A percentile compares a stretch with the other conserved stretches of the same genome.
Conservation (phyloP, 2,888 invertebrate species). For the Apotomis betuletana region DNA sequence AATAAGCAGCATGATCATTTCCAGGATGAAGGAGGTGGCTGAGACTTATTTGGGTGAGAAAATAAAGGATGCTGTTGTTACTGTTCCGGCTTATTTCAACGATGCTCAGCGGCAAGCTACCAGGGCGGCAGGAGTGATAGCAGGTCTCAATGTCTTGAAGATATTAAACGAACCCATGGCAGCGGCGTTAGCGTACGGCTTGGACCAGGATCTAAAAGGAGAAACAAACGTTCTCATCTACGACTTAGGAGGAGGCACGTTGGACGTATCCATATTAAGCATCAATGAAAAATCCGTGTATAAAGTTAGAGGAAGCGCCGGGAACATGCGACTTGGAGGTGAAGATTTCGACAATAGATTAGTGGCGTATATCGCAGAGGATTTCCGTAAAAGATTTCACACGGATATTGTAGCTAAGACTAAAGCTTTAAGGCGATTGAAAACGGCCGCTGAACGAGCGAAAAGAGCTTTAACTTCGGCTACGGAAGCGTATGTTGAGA, state of each 20-base stretch:
- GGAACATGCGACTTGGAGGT: constrained; percentile 65
- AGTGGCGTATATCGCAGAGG: constrained; percentile 65
- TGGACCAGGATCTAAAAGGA: constrained; percentile 54
- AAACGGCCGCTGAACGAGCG: constrained; percentile 63
- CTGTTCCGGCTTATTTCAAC: constrained; percentile 72
- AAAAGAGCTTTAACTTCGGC: constrained; percentile 62
- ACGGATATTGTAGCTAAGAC: constrained; percentile 54
- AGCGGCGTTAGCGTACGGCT: constrained; percentile 67
- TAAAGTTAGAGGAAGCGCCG: constrained; percentile 66
- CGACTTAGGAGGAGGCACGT: constrained; percentile 71
- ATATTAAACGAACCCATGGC: constrained; percentile 71
- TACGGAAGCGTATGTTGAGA: constrained; percentile 56
- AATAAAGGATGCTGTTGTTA: constrained; percentile 67
- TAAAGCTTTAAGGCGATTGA: constrained; percentile 59
- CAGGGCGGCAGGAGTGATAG: constrained; percentile 61
- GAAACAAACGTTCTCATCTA: constrained; percentile 63
- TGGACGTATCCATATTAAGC: constrained; percentile 66
- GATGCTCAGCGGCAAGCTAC: constrained; percentile 69
- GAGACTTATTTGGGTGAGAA: constrained; percentile 60
- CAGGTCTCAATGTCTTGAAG: constrained; percentile 65
- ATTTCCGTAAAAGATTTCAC: constrained; percentile 61
- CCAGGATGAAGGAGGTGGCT: constrained; percentile 66
- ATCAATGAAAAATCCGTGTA: constrained; percentile 59
- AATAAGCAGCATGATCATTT: constrained; percentile 69
- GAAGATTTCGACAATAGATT: constrained; percentile 72